Conservation (phyloP, 1,140 invertebrate genomes). For the Drosophila nebulosa region DNA sequence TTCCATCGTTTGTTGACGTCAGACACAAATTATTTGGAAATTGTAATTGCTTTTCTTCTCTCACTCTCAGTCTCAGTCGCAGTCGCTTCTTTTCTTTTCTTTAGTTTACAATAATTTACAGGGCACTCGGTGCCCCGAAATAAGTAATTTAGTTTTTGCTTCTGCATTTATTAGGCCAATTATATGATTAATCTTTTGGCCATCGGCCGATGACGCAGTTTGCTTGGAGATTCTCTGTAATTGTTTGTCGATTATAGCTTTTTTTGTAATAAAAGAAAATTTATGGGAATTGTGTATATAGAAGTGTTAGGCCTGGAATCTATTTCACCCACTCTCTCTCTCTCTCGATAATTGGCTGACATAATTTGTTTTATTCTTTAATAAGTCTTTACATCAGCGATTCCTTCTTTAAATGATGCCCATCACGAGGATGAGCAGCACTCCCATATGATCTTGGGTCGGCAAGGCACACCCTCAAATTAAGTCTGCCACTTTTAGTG, state of each 20-base stretch:
- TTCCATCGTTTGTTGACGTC: conserved; percentile 39
- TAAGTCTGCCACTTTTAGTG: conserved; percentile 67
- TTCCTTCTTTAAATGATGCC: conserved; percentile 31
- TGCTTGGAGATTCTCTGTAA: conserved; percentile 21
- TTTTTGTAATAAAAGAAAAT: conserved; percentile 32
- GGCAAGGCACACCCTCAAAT: conserved; percentile 70
- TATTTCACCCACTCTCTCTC: too few species aligned
- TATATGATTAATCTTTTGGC: conserved; percentile 66
- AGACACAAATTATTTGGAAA: conserved; percentile 43
- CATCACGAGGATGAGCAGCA: conserved; percentile 13
- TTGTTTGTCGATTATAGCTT: not conserved
- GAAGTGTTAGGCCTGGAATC: conserved; percentile 35
- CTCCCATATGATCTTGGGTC: conserved; percentile 50
- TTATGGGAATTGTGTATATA: conserved; percentile 35
- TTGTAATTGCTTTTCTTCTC: conserved; percentile 19
- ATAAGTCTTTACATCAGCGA: conserved; percentile 25
- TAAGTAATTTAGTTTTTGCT: not conserved
- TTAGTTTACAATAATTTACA: conserved; percentile 52
- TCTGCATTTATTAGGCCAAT: conserved; percentile 62
- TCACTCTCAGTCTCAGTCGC: not conserved
- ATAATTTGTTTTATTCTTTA: conserved; percentile 9
- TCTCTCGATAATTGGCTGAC: conserved; percentile 14
- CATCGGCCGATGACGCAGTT: conserved; percentile 56
- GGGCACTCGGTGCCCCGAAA: conserved; percentile 1
- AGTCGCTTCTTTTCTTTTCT: conserved; percentile 7